Conservation (phyloP, 2,113 vertebrate species). For the Ceyx margarethae region DNA sequence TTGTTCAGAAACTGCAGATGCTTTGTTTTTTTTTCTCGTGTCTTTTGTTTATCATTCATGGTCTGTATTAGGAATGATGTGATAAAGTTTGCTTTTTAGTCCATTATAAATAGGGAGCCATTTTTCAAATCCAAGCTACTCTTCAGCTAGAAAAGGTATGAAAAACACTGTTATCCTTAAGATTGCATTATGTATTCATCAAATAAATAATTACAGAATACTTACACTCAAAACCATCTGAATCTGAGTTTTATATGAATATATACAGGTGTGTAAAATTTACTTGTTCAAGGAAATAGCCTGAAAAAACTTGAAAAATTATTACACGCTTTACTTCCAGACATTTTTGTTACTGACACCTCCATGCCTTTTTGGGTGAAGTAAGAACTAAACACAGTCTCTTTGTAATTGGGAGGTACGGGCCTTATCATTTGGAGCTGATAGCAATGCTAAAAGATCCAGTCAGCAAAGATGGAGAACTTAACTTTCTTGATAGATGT, state of each 20-base stretch:
- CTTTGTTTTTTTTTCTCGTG: background rate
- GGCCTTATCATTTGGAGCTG: constrained; percentile 19
- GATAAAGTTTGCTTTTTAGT: background rate
- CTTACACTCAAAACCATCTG: background rate
- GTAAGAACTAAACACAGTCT: background rate
- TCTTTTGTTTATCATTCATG: background rate
- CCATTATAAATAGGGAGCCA: background rate
- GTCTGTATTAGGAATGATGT: background rate
- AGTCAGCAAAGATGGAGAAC: background rate
- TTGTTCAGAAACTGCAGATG: background rate
- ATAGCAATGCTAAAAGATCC: background rate
- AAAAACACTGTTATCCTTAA: background rate
- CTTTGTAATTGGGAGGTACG: constrained; percentile 47
- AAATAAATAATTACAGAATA: background rate
- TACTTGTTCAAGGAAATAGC: background rate
- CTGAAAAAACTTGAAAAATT: background rate
- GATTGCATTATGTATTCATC: background rate
- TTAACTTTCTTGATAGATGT: background rate
- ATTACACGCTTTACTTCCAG: background rate
- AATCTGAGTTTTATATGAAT: background rate
- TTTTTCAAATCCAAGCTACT: background rate
- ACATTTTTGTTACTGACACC: background rate
- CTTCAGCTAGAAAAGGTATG: background rate
- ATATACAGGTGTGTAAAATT: background rate
- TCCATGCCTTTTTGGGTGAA: background rate